These are phyloP conservation scores for Heliopora coerulea DNA, from an alignment of 92 coral and sea anemone species.

Conservation along the genomic window DNA sequence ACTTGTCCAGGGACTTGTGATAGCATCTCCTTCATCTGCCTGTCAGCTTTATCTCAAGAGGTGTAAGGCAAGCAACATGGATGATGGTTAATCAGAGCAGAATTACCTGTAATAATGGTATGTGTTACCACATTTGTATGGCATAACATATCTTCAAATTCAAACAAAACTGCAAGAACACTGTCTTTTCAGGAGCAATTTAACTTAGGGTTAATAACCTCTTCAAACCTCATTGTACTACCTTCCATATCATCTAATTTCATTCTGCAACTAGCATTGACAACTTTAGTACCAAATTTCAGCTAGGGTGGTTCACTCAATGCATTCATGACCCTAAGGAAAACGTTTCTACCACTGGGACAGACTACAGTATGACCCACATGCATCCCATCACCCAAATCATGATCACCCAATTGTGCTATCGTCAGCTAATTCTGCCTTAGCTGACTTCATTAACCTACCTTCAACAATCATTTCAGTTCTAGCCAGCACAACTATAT, in stretches of 20 bases:
- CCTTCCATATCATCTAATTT: too few relatives aligned
- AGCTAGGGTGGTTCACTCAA: conserved; percentile 22
- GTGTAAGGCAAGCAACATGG: conserved; percentile 33
- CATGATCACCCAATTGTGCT: neutral
- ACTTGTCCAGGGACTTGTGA: conserved; percentile 39
- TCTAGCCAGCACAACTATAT: conserved; percentile 33
- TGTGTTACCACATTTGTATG: too few relatives aligned
- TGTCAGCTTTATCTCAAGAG: conserved; percentile 27
- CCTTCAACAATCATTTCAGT: conserved; percentile 39
- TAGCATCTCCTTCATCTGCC: conserved; percentile 39
- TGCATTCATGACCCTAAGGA: conserved; percentile 36
- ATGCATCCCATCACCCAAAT: conserved; percentile 32
- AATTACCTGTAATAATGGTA: too few relatives aligned
- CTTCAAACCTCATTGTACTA: too few relatives aligned
- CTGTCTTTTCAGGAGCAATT: too few relatives aligned
- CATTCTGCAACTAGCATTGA: too few relatives aligned
- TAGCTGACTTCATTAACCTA: conserved; percentile 19
- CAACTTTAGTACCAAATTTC: conserved; percentile 14
- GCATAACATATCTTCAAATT: too few relatives aligned
- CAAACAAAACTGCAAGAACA: too few relatives aligned
- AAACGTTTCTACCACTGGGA: conserved; percentile 42
- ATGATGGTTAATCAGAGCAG: conserved; percentile 29
- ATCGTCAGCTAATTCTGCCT: conserved; percentile 44
- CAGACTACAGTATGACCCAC: conserved; percentile 39
- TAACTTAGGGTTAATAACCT: too few relatives aligned